Conservation (phyloP, 1,140 invertebrate genomes). For the Anastrepha ludens region DNA sequence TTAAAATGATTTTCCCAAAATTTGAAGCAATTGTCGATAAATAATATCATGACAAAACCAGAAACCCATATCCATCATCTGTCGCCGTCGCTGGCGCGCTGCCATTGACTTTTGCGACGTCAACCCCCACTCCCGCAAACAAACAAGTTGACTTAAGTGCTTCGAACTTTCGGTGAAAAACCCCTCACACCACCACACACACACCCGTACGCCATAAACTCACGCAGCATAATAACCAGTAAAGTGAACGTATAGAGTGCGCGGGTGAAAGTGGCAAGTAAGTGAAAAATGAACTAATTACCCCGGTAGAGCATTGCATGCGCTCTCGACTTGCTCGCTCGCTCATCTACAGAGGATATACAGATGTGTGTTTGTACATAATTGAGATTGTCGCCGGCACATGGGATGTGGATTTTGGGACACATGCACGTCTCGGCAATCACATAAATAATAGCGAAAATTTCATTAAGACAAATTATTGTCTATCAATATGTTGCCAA, state of each 20-base stretch:
- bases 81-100: neutral
- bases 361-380: neutral
- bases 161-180: neutral
- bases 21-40: constrained; percentile 13
- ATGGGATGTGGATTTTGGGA: neutral
- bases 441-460: constrained; percentile 58
- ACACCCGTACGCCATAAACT: neutral
- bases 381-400: neutral
- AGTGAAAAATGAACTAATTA: constrained; percentile 51
- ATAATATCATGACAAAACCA: constrained; percentile 3
- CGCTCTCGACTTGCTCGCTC: neutral
- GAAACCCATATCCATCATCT: constrained; percentile 41
- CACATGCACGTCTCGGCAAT: constrained; percentile 56
- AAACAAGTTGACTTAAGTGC: constrained; percentile 37
- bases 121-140: neutral
- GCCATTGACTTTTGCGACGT: neutral
- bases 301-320: neutral
- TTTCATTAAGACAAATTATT: constrained; percentile 62
- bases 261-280: neutral
- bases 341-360: neutral
- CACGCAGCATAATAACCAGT: constrained; percentile 32
- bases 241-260: neutral
- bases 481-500: constrained; percentile 60
- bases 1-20: neutral
- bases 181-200: neutral